phyloP scores from a whole-genome alignment of 2,888 invertebrate genomes.

The Spialia ferax region DNA sequence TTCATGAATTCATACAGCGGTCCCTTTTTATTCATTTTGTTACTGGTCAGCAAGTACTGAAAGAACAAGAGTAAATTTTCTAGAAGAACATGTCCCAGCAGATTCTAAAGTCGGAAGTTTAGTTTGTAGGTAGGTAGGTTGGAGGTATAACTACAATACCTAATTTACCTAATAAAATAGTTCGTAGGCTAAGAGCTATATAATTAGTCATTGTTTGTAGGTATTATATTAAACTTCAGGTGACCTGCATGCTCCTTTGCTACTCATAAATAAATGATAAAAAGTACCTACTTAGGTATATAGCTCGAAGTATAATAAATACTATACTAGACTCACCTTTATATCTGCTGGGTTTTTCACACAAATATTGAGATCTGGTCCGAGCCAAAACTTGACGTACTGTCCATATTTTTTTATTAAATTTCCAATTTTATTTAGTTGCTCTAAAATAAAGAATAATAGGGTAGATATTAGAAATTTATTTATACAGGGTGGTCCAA shows the following conservation, averaged over 20 bases:
- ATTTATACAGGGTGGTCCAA: too few relatives aligned
- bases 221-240: too few relatives aligned
- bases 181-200: too few relatives aligned
- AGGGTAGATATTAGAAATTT: too few relatives aligned
- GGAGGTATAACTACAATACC: too few relatives aligned
- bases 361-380: slow-evolving; percentile 67
- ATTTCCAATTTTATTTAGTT: slow-evolving; percentile 51
- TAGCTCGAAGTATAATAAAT: too few relatives aligned
- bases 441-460: slow-evolving; percentile 50
- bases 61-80: slow-evolving; percentile 43
- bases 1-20: slow-evolving; percentile 62
- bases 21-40: slow-evolving; percentile 71
- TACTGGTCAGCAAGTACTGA: slow-evolving; percentile 67
- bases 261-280: neutral
- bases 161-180: too few relatives aligned
- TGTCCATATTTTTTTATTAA: slow-evolving; percentile 61
- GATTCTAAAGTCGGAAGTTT: too few relatives aligned
- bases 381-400: slow-evolving; percentile 70
- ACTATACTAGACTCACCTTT: slow-evolving; percentile 60
- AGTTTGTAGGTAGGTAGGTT: neutral
- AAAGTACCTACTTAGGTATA: neutral
- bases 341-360: slow-evolving; percentile 71
- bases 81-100: too few relatives aligned
- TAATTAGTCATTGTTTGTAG: too few relatives aligned
- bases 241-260: too few relatives aligned